Evolutionary conservation across 2,797 vertebrate genomes (phyloP), one percentile per base, ranked within the genome.

Genomic region (Enteromius afrohamiltoni): DNA sequence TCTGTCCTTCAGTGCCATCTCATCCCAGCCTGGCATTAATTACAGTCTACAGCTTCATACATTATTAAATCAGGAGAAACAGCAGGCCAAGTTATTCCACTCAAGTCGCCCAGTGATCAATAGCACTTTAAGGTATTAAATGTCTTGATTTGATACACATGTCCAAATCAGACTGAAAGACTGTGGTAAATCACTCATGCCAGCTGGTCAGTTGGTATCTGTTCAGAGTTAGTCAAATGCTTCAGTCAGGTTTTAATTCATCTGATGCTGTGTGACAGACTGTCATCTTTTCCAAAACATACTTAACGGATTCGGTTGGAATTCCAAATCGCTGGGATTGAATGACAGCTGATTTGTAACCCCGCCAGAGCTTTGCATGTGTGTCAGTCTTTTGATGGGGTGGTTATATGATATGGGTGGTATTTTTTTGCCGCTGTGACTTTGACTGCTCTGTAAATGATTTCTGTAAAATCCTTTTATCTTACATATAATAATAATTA

Each of bases 251-350:
- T 79, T 74, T 79, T 49, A 79, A 86, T 86, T 86, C 45, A 74
- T 85, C 82, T 73, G 64, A 88, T 85, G 83, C 79, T 49, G 23
- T 84, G 80, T 71, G 82, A 79, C 76, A 78, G 80, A 78, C 75
- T 64, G 62, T 86, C 80, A 85, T 83, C 67, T 86, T 86, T 85
- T 88, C 85, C 80, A 83, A 86, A 82, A 86, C 82, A 80, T 77
- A 29, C 70, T 83, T 80, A 71, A 40, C 37, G 49, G 83, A 58
- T 64, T 82, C 21, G 23, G 71, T 62, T 55, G 51, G 84, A 80
- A 69, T 77, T 76, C 45, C 80, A 53, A 83, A 77, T 82, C 40
- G 29, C 47, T 68, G 21, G 42, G 83, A 88, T 85, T 79, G 58
- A 84, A 86, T 86, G 69, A 76, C 83, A 77, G 75, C 62, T 81